A percentile compares a stretch with the other conserved stretches of the same genome.
phyloP scores from a whole-genome alignment of 2,113 vertebrate species.

The Phrynosoma platyrhinos region DNA sequence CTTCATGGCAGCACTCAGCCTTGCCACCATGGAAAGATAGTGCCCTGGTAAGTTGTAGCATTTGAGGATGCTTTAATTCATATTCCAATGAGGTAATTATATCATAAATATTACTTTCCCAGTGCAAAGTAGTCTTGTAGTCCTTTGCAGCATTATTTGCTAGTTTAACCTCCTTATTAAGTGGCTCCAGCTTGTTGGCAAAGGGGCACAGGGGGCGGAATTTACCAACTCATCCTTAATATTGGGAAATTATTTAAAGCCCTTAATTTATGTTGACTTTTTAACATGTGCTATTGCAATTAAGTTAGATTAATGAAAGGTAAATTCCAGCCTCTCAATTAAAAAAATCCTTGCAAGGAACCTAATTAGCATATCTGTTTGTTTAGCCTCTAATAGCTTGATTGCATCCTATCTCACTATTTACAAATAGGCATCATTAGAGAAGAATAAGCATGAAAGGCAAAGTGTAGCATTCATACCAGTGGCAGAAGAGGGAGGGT shows the following conservation, averaged over 20 bases:
- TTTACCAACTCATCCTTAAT: constrained; percentile 44
- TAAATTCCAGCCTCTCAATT: constrained; percentile 79
- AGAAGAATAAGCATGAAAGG: constrained; percentile 73
- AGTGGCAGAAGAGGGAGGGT: constrained; percentile 8
- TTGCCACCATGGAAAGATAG: not conserved
- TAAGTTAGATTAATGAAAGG: constrained; percentile 85
- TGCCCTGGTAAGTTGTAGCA: constrained; percentile 29
- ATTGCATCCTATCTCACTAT: constrained; percentile 85
- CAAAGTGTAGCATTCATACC: constrained; percentile 40
- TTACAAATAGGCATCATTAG: constrained; percentile 85
- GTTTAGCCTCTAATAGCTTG: constrained; percentile 82
- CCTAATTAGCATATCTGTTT: constrained; percentile 83
- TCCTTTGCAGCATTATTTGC: not conserved
- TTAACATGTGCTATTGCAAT: constrained; percentile 78
- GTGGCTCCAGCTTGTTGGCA: not conserved
- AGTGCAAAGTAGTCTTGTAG: not conserved
- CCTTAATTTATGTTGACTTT: constrained; percentile 76
- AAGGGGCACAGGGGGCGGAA: constrained; percentile 2
- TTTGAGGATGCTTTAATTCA: not conserved
- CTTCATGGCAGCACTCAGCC: constrained; percentile 21
- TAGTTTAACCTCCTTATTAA: not conserved
- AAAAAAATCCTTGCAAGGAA: constrained; percentile 74
- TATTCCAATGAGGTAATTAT: not conserved
- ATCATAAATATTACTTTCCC: accelerated
- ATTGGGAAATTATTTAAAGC: constrained; percentile 53